phyloP scores from a whole-genome alignment of 2,113 vertebrate genomes.

The Ornithorhynchus anatinus region DNA sequence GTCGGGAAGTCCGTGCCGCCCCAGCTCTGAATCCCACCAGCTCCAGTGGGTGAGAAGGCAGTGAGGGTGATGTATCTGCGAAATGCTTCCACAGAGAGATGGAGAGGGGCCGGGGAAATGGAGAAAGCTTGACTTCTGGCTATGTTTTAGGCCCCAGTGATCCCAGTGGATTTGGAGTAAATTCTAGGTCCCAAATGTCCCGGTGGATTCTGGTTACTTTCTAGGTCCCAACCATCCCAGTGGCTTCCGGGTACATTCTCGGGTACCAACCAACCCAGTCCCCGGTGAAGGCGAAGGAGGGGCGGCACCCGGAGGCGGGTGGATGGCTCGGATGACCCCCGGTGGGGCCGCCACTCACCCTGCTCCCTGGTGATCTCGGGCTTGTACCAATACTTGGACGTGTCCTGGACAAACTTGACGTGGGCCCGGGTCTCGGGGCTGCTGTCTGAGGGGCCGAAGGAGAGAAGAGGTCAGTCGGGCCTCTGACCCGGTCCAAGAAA shows the following conservation, averaged over 20 bases:
- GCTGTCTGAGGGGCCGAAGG: slow-evolving; percentile 74
- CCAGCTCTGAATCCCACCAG: background rate
- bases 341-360: slow-evolving; percentile 69
- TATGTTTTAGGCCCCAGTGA: too few relatives aligned
- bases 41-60: background rate
- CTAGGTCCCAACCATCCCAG: too few relatives aligned
- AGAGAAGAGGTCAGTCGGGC: background rate
- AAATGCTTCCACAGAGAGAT: background rate
- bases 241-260: too few relatives aligned
- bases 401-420: slow-evolving; percentile 98
- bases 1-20: too few relatives aligned
- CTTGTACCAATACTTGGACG: slow-evolving; percentile 98
- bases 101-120: background rate
- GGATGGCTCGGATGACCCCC: background rate
- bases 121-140: too few relatives aligned
- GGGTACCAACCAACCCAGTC: too few relatives aligned
- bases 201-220: too few relatives aligned
- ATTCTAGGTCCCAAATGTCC: too few relatives aligned
- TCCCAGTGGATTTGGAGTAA: too few relatives aligned
- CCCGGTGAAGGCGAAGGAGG: background rate
- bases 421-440: slow-evolving; percentile 90
- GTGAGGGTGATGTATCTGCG: background rate
- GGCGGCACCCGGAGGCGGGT: background rate
- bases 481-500: background rate
- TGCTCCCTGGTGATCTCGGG: slow-evolving; percentile 97